Percentiles rank a stretch among this genome's conserved stretches.
Evolutionary conservation across 2,888 invertebrate genomes (phyloP).

Genomic region (Antitype chi): DNA sequence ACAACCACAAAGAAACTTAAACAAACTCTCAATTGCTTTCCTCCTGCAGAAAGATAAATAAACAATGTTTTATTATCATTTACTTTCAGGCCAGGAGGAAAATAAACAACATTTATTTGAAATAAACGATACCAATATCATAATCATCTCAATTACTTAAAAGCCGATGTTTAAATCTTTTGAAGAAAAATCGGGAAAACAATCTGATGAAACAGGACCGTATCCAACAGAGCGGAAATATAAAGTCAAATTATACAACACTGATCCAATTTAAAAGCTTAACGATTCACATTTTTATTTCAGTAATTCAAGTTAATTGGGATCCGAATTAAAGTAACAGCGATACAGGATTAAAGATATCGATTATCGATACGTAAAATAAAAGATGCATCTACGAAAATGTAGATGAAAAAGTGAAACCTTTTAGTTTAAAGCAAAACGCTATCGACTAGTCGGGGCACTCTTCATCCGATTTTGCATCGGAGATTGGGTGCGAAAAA

Average conservation of each 20-base stretch:
- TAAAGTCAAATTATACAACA: conserved; percentile 48
- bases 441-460: conserved; percentile 41
- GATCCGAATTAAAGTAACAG: conserved; percentile 36
- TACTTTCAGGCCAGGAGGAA: not conserved
- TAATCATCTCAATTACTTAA: conserved; percentile 35
- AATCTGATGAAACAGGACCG: conserved; percentile 28
- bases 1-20: conserved; percentile 49
- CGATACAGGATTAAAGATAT: conserved; percentile 28
- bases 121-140: conserved; percentile 41
- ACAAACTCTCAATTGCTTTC: conserved; percentile 54
- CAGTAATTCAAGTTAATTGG: conserved; percentile 49
- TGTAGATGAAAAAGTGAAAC: conserved; percentile 31
- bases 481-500: conserved; percentile 49
- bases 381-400: conserved; percentile 33
- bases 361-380: conserved; percentile 38
- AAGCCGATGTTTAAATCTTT: conserved; percentile 39
- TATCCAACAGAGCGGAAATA: conserved; percentile 22
- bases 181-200: conserved; percentile 21
- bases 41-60: conserved; percentile 49
- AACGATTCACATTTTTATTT: conserved; percentile 44
- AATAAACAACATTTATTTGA: conserved; percentile 33
- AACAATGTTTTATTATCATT: conserved; percentile 37
- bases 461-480: conserved; percentile 53
- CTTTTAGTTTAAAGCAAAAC: conserved; percentile 52
- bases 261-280: conserved; percentile 54